Evolutionary conservation across 1,140 invertebrate species (phyloP).

Genomic region (Euwallacea similis): DNA sequence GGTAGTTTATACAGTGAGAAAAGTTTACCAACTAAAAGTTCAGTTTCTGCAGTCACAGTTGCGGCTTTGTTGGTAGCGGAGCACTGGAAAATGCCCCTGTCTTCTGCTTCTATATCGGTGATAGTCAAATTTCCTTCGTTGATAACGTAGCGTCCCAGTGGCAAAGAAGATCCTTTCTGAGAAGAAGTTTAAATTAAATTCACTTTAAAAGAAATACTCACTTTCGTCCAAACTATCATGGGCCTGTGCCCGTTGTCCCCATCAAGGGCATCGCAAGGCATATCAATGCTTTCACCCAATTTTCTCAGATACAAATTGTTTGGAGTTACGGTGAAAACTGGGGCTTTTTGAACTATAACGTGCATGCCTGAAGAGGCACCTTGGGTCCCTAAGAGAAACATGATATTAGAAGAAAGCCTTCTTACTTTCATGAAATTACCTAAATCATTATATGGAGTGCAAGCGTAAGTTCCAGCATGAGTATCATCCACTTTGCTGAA

Average conservation of each 20-base stretch:
- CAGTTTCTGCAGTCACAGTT: constrained; percentile 82
- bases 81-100: constrained; percentile 91
- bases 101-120: constrained; percentile 76
- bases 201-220: constrained; percentile 52
- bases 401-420: background rate
- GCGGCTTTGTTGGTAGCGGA: constrained; percentile 89
- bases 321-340: constrained; percentile 74
- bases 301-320: constrained; percentile 80
- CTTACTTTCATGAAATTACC: constrained; percentile 4
- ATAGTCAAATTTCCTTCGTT: constrained; percentile 87
- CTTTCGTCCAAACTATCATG: constrained; percentile 83
- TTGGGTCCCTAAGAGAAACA: constrained; percentile 64
- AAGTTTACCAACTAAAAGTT: constrained; percentile 58
- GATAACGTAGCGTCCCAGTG: constrained; percentile 68
- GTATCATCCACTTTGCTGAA: constrained; percentile 75
- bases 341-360: constrained; percentile 86
- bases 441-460: constrained; percentile 84
- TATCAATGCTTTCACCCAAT: constrained; percentile 76
- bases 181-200: constrained; percentile 10
- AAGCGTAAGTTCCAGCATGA: constrained; percentile 81
- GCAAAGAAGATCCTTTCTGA: constrained; percentile 72
- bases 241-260: constrained; percentile 75
- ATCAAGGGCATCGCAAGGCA: constrained; percentile 81
- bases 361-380: constrained; percentile 83
- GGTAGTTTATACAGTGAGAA: background rate